Evolutionary conservation across 2,113 vertebrate species (phyloP), one percentile per base, ranked within the genome.

Genomic region (Mixornis gularis): DNA sequence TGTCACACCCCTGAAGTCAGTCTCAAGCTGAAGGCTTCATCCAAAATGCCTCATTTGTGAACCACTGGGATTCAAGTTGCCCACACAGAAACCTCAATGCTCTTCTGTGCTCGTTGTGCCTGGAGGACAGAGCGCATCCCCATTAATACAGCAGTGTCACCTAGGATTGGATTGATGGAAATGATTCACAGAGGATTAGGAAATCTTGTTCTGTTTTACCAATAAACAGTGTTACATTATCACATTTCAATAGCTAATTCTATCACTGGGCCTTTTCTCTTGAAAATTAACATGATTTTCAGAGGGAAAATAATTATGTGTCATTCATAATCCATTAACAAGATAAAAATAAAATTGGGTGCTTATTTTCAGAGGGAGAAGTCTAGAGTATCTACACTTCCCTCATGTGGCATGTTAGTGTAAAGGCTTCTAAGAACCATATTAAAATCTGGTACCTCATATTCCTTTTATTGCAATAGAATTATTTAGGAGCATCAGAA

Each of bases 321-420:
- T 94, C 93, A 93, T 95, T 97, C 94, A 96, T 96, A 95, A 96
- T 96, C 95, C 90, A 96, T 96, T 97, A 96, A 96, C 65, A 70
- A 94, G 84, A 91, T 92, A 93, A 95, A 94, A 94, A 85, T 60
- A 87, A 89, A 95, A 87, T 34, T 82, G 69, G 77, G 70, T 80
- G 63, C 43, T 81, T 91, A 74, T 94, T 96, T 93, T 92, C 79
- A 70, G 60, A 87, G 62, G 53, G 64, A 85, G 41, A 85, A 88
- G 30, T 94, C 87, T 81, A 5, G 55, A 97, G 88, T 94, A 94
- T 82, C 92, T 87, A 66, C 79, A 93, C 91, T 94, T 96, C 96
- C 96, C 95, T 94, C 96, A 17, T 95, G 95, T 96, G 95, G 96
- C 49, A 25, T 44, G 17, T 89, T 51, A 22, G 71, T 86, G 95